These are phyloP conservation scores for Marmota monax DNA, from an alignment of 2,113 vertebrate species.

Conservation along the genomic window DNA sequence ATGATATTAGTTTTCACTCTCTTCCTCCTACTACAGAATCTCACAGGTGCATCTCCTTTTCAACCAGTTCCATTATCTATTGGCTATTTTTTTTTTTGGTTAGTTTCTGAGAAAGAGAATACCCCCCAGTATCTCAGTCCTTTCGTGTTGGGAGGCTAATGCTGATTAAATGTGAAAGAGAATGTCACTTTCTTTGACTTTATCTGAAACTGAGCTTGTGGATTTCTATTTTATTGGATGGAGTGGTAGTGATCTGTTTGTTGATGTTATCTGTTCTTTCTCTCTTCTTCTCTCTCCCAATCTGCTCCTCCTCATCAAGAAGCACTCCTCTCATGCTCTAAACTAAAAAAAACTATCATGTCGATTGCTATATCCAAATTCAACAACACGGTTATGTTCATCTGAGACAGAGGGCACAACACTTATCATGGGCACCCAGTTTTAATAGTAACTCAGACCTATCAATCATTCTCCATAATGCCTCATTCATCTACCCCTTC, in stretches of 20 bases:
- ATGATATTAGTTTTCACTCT: background rate
- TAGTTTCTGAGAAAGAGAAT: background rate
- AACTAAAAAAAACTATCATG: background rate
- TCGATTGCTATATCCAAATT: slow-evolving; percentile 13
- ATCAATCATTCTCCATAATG: background rate
- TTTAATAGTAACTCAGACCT: background rate
- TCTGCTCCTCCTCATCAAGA: background rate
- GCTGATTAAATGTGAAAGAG: background rate
- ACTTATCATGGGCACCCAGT: background rate
- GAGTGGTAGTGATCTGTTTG: background rate
- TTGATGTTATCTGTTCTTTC: background rate
- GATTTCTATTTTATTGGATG: background rate
- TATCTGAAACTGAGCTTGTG: background rate
- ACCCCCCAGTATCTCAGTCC: background rate
- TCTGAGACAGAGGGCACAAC: background rate
- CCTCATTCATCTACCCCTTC: background rate
- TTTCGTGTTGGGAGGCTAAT: background rate
- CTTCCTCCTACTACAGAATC: background rate
- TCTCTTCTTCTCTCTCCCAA: background rate
- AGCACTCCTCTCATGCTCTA: background rate
- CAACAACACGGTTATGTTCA: background rate
- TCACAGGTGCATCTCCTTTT: background rate
- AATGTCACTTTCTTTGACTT: background rate
- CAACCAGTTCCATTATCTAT: background rate
- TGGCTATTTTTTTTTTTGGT: background rate